Percentiles rank a stretch among this genome's conserved stretches.
These are phyloP conservation scores for Mylabris phalerata DNA, from an alignment of 1,140 invertebrate species.

Conservation along the genomic window DNA sequence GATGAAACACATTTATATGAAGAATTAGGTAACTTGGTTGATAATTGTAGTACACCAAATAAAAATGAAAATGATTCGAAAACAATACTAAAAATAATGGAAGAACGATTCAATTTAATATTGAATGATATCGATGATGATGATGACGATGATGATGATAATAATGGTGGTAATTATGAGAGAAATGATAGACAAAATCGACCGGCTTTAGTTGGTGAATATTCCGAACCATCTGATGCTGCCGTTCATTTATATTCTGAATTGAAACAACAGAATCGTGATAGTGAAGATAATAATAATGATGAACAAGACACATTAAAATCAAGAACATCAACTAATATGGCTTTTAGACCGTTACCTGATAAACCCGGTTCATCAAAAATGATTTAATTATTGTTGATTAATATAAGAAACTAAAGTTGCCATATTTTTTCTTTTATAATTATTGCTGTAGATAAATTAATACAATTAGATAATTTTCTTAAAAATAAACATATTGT, in stretches of 20 bases:
- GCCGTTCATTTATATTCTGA: constrained; percentile 66
- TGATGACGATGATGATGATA: background rate
- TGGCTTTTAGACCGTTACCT: constrained; percentile 61
- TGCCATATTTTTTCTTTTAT: background rate
- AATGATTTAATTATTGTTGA: background rate
- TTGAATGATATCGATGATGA: constrained; percentile 9
- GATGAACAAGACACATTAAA: constrained; percentile 38
- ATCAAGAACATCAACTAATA: constrained; percentile 48
- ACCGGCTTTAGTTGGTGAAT: constrained; percentile 57
- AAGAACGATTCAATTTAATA: constrained; percentile 46
- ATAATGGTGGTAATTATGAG: background rate
- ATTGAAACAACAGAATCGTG: constrained; percentile 44
- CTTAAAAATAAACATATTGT: no score
- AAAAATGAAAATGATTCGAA: constrained; percentile 25
- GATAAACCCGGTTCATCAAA: constrained; percentile 48
- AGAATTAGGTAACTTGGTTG: constrained; percentile 46
- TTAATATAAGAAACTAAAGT: background rate
- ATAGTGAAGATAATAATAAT: constrained; percentile 33
- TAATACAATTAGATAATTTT: no score
- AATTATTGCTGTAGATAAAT: no score
- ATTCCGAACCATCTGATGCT: constrained; percentile 63
- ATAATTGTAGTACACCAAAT: constrained; percentile 41
- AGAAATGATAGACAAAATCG: background rate
- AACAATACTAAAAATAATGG: constrained; percentile 37
- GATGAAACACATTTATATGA: constrained; percentile 61